phyloP scores from a whole-genome alignment of 2,888 invertebrate species.

The Diarsia mendica region DNA sequence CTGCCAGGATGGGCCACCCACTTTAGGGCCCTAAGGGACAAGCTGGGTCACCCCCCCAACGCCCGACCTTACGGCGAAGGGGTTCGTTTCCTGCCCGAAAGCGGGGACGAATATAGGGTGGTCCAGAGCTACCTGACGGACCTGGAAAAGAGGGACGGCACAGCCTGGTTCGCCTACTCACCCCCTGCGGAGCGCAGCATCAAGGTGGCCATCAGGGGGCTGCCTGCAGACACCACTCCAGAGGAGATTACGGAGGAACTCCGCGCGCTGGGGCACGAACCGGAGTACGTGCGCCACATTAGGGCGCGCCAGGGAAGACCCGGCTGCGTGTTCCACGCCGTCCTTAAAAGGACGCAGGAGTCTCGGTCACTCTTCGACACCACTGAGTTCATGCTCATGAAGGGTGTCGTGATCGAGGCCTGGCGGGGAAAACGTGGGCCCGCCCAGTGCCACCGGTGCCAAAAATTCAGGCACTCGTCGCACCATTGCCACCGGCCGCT shows the following conservation, averaged over 20 bases:
- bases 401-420: too few relatives aligned
- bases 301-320: conserved; percentile 4
- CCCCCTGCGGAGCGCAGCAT: not conserved
- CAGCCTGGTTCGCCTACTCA: not conserved
- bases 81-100: not conserved
- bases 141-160: not conserved
- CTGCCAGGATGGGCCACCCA: not conserved
- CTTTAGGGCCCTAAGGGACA: not conserved
- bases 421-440: conserved; percentile 44
- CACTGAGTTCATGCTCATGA: not conserved
- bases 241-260: conserved; percentile 16
- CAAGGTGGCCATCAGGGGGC: not conserved
- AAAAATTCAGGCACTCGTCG: conserved; percentile 50
- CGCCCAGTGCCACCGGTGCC: conserved; percentile 62
- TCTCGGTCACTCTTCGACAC: not conserved
- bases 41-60: not conserved
- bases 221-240: not conserved
- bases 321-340: conserved; percentile 22
- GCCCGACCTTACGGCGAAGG: not conserved
- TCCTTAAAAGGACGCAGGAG: not conserved
- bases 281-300: conserved; percentile 11
- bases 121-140: not conserved
- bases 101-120: not conserved
- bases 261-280: not conserved
- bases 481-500: conserved; percentile 2